Evolutionary conservation across 2,888 invertebrate genomes (phyloP).

Genomic region (Frankliniella intonsa): DNA sequence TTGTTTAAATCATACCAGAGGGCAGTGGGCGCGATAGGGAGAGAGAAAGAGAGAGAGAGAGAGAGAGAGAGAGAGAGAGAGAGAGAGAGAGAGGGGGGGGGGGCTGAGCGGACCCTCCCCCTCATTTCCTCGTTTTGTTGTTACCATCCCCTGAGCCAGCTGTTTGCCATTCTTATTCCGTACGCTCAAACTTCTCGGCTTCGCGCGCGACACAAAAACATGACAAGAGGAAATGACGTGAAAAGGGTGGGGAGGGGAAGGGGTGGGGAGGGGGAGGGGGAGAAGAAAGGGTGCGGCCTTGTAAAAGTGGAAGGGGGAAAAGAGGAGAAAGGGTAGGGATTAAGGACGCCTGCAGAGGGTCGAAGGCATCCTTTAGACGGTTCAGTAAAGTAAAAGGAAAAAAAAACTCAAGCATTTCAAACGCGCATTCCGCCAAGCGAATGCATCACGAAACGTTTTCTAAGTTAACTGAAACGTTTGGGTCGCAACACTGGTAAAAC

Average conservation of each 20-base stretch:
- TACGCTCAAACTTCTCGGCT: not conserved
- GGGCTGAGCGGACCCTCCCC: not conserved
- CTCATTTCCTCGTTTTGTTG: not conserved
- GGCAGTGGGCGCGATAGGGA: not conserved
- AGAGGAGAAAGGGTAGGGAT: too few species aligned
- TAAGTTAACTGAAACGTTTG: too few species aligned
- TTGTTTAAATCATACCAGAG: constrained; percentile 13
- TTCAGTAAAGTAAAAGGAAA: too few species aligned
- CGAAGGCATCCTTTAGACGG: too few species aligned
- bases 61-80: not conserved
- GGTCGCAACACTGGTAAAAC: too few species aligned
- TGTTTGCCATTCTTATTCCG: not conserved
- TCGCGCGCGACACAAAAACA: not conserved
- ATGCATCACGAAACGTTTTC: too few species aligned
- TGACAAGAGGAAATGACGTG: constrained; percentile 9
- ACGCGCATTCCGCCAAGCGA: too few species aligned
- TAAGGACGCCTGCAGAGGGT: too few species aligned
- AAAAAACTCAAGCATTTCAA: too few species aligned
- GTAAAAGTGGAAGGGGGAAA: too few species aligned
- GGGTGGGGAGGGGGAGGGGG: not conserved
- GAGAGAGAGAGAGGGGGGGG: not conserved
- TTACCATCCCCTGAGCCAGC: not conserved
- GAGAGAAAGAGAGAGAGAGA: too few species aligned
- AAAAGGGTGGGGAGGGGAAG: not conserved
- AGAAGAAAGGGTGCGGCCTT: not conserved